A percentile compares a stretch with the other conserved stretches of the same genome.
Evolutionary conservation across 2,797 vertebrate genomes (phyloP).

Genomic region (Falco columbarius): DNA sequence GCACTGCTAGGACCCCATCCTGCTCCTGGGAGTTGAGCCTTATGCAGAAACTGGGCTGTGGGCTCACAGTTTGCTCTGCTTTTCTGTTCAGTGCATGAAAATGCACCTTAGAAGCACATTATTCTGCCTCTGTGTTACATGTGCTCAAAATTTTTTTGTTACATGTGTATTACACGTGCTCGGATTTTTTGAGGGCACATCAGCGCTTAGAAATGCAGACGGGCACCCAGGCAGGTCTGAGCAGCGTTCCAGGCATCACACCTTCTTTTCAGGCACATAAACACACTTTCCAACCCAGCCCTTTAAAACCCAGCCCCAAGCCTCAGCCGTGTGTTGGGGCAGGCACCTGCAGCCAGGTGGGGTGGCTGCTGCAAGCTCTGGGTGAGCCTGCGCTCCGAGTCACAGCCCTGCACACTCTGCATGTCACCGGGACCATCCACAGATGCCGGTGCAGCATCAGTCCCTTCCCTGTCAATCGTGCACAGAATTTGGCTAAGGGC

Average conservation of each 20-base stretch:
- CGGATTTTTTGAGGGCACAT: background rate
- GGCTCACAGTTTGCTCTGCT: background rate
- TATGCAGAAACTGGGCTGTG: background rate
- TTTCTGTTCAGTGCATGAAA: background rate
- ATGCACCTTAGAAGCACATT: background rate
- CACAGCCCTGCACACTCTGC: background rate
- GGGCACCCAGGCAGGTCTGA: background rate
- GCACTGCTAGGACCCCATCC: background rate
- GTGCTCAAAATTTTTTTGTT: background rate
- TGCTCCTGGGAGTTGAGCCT: background rate
- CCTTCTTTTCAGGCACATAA: background rate
- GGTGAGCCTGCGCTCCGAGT: background rate
- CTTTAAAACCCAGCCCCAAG: background rate
- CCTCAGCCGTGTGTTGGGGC: background rate
- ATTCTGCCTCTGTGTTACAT: background rate
- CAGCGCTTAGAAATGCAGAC: background rate
- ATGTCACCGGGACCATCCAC: rapidly evolving
- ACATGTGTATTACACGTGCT: background rate
- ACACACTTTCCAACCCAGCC: background rate
- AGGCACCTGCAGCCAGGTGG: background rate
- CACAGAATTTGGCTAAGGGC: background rate
- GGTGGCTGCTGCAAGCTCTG: background rate
- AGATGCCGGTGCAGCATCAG: background rate
- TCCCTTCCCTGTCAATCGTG: background rate
- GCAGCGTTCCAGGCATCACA: background rate